Evolutionary conservation across 2,113 vertebrate genomes (phyloP), one percentile per base, ranked within the genome.

Genomic region (Paradisaea rubra): DNA sequence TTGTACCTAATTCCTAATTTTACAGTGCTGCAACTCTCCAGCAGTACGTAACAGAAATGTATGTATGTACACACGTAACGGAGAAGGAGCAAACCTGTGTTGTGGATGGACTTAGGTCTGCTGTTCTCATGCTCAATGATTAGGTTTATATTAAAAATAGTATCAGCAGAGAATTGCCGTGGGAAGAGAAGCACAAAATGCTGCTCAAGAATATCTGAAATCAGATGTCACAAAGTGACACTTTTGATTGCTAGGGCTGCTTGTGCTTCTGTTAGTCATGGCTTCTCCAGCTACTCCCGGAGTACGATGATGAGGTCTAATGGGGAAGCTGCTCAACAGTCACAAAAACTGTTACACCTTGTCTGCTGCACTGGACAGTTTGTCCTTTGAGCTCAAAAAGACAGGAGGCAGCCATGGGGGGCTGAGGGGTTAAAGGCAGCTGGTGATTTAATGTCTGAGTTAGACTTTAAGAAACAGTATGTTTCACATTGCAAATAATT

Each of bases 401-500:
- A 77, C 70, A 84, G 23, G 61, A 89, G 59, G 80, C 74, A 87
- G 78, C 60, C 30, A 15, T 5, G 25, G 59, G 42, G 52, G 16
- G 2, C 39, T 68, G 39, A 76, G 22, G 71, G 33, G 52, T 88
- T 92, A 88, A 94, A 96, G 81, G 95, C 91, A 88, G 94, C 47
- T 6, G 47, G 95, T 89, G 81, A 88, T 83, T 96, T 84, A 92
- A 86, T 52, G 84, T 96, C 92, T 13, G 66, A 76, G 18, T 95
- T 89, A 86, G 56, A 83, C 81, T 85, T 81, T 92, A 97, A 59
- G 6, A 84, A 91, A 89, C 8, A 2, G 77, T 91, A 88, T 74
- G 33, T 79, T 79, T 95, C 82, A 89, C 79, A 69, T 82, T 81
- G 88, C 86, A 96, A 96, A 78, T 54, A 84, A 92, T 47, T 21